phyloP scores from a whole-genome alignment of 2,797 vertebrate genomes.

The Sebastes steindachneri region DNA sequence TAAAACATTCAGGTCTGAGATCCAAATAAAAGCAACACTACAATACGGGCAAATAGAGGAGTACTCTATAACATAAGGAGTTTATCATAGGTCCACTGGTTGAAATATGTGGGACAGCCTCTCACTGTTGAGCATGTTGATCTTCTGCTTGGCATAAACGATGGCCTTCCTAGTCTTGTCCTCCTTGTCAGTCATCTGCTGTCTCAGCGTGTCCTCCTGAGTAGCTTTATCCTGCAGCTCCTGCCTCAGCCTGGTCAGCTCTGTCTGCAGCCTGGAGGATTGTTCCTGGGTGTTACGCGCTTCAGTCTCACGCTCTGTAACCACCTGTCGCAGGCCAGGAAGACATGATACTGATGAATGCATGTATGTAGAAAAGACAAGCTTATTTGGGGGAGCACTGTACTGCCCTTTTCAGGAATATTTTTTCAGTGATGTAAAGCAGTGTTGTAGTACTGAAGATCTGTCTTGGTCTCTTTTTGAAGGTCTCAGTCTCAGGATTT shows the following conservation, averaged over 20 bases:
- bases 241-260: conserved; percentile 88
- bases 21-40: background rate
- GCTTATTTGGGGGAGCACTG: background rate
- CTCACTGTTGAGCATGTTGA: conserved; percentile 87
- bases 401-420: background rate
- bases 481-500: too few relatives aligned
- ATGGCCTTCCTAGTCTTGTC: conserved; percentile 95
- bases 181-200: conserved; percentile 94
- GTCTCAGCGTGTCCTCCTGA: conserved; percentile 90
- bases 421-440: background rate
- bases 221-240: conserved; percentile 91
- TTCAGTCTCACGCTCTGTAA: conserved; percentile 90
- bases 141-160: conserved; percentile 92
- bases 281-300: conserved; percentile 88
- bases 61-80: background rate
- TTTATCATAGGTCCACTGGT: background rate
- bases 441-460: background rate
- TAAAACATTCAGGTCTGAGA: background rate
- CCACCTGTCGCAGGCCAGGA: conserved; percentile 71
- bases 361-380: background rate
- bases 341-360: background rate
- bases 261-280: conserved; percentile 85
- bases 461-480: too few relatives aligned
- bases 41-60: background rate
- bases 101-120: background rate